Evolutionary conservation across 2,113 vertebrate genomes (phyloP).

Genomic region (Gracilinanus agilis): DNA sequence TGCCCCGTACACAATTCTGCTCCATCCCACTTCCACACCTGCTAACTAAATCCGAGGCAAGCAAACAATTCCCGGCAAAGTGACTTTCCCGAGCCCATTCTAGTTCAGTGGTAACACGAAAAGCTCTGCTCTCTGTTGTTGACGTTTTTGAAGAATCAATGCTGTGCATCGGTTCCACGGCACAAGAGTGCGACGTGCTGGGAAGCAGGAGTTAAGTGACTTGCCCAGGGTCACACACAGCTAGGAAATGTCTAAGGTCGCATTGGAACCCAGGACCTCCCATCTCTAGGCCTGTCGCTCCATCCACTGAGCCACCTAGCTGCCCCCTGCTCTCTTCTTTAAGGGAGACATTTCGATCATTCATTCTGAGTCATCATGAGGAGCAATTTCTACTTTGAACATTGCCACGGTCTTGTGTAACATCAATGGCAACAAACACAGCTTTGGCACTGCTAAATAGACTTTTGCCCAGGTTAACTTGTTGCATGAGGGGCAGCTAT

Average conservation of each 20-base stretch:
- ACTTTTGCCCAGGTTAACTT: neutral
- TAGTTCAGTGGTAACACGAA: neutral
- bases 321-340: neutral
- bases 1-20: conserved; percentile 45
- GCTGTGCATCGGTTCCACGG: too few species aligned
- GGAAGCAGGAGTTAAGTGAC: too few species aligned
- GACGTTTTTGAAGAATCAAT: too few species aligned
- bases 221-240: too few species aligned
- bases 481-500: neutral
- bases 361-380: neutral
- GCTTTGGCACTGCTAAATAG: neutral
- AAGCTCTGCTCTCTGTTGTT: neutral
- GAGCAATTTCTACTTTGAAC: neutral
- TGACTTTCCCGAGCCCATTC: conserved; percentile 59
- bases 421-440: neutral
- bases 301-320: too few species aligned
- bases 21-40: conserved; percentile 65
- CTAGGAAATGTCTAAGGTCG: too few species aligned
- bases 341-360: neutral
- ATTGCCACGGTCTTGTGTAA: neutral
- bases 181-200: too few species aligned
- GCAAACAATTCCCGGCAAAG: conserved; percentile 61
- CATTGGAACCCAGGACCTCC: too few species aligned
- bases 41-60: conserved; percentile 65
- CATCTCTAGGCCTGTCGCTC: too few species aligned